Evolutionary conservation across 2,888 invertebrate species (phyloP), one percentile per base, ranked within the genome.

Genomic region (Blera fallax): DNA sequence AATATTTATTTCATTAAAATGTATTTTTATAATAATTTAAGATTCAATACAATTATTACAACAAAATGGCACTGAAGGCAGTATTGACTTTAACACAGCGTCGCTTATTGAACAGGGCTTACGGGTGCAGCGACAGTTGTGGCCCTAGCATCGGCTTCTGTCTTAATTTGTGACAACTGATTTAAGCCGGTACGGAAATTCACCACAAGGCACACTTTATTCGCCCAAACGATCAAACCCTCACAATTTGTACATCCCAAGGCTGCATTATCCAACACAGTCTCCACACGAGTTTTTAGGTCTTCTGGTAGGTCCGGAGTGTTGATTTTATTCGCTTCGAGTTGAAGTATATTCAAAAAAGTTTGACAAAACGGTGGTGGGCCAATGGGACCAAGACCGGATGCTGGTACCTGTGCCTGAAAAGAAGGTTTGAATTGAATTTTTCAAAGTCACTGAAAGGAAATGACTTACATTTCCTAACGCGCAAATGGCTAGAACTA

Each of bases 71-170:
- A 18, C 10, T 54, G 16, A 14, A n/a, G 16, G 4, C 29, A 10
- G 14, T 7, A 37, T n/a, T 58, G 21, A 37, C 34, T 58, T 58
- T 6, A 11, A 18, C 10, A 2, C 0, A 10, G 8, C 10, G 5
- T 11, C 6, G 8, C 37, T 6, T 50, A 80, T 50, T 73, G 58
- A 37, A 1, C 56, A 16, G 64, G 14, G 16, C 3, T 40, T 7
- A 40, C 52, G 0, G 52, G 24, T 8, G 74, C 48, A 48, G 43
- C 56, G 1, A 65, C 14, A 14, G 62, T 11, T 8, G 69, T 34
- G 7, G 54, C 40, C 34, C 79, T 62, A n/a, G 80, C 84, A 18
- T 80, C 74, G 8, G 84, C 84, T 43, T 84, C 80, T 5, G 69
- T 52, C 18, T 84, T 43, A 21, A 84, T 84, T 16, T 40, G 58